A percentile compares a stretch with the other conserved stretches of the same genome.
These are phyloP conservation scores for Sericinus montela DNA, from an alignment of 2,888 invertebrate genomes.

Conservation along the genomic window DNA sequence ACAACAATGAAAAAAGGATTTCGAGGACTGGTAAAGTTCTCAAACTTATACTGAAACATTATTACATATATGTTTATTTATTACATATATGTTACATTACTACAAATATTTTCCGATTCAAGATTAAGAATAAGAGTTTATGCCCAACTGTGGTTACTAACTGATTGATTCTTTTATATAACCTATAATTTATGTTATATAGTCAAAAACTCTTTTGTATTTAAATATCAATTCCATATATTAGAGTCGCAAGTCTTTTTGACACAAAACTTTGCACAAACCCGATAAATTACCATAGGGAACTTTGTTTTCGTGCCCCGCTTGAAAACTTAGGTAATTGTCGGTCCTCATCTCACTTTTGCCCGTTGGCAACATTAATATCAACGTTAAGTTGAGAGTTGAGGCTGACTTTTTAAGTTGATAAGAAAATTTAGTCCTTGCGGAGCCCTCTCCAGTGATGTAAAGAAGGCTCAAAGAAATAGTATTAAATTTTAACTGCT, in stretches of 20 bases:
- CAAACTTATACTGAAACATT: no score
- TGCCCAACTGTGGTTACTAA: no score
- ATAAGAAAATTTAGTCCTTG: conserved; percentile 18
- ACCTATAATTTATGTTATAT: no score
- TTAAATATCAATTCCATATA: conserved; percentile 19
- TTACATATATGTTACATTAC: no score
- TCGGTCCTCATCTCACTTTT: conserved; percentile 23
- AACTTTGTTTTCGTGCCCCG: conserved; percentile 34
- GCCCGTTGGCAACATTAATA: conserved; percentile 20
- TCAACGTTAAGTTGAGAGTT: conserved; percentile 19
- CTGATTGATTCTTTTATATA: no score
- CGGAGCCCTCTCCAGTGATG: conserved; percentile 5
- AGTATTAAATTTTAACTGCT: conserved; percentile 7
- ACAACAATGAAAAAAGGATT: no score
- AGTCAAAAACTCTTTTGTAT: neutral
- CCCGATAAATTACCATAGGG: conserved; percentile 46
- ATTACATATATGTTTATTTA: no score
- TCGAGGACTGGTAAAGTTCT: no score
- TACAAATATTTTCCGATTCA: no score
- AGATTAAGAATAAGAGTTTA: no score
- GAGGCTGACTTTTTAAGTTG: conserved; percentile 18
- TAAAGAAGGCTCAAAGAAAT: conserved; percentile 14
- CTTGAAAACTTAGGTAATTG: conserved; percentile 32
- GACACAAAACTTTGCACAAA: conserved; percentile 37
- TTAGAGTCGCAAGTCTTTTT: conserved; percentile 23